phyloP scores from a whole-genome alignment of 2,888 invertebrate species.

The Phaonia tiefii region DNA sequence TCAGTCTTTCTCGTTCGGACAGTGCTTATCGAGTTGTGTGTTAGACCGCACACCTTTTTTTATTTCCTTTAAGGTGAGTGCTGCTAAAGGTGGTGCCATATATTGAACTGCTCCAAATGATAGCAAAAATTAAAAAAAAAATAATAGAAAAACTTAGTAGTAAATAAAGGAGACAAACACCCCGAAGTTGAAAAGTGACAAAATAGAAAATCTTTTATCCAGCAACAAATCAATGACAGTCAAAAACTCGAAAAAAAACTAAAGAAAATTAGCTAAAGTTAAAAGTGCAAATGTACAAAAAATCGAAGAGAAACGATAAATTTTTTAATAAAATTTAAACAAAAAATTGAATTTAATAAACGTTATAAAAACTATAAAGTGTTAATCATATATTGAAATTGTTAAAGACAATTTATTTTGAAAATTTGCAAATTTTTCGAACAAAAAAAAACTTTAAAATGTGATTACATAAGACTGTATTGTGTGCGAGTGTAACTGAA shows the following conservation, averaged over 20 bases:
- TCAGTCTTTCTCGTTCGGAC: conserved; percentile 80
- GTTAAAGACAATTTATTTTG: too few relatives aligned
- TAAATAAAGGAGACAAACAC: conserved; percentile 41
- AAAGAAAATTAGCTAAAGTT: background rate
- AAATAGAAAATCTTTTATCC: conserved; percentile 12
- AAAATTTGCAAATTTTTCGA: too few relatives aligned
- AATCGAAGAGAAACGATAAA: conserved; percentile 11
- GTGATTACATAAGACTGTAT: background rate
- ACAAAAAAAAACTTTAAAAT: too few relatives aligned
- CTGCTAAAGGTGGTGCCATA: conserved; percentile 67
- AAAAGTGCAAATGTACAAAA: conserved; percentile 26
- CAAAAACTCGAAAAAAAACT: background rate
- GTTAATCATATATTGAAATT: background rate
- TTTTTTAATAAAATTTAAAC: conserved; percentile 16
- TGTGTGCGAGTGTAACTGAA: conserved; percentile 6
- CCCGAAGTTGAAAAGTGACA: conserved; percentile 17
- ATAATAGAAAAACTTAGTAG: too few relatives aligned
- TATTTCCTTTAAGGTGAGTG: conserved; percentile 81
- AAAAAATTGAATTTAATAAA: conserved; percentile 9
- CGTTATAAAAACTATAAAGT: background rate
- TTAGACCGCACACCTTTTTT: conserved; percentile 79
- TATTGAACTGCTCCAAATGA: background rate
- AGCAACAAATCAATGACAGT: background rate
- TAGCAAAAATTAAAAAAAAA: conserved; percentile 63
- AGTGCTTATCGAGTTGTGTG: conserved; percentile 80